phyloP scores from a whole-genome alignment of 2,888 invertebrate species.

The Archaeoteleia sp. region DNA sequence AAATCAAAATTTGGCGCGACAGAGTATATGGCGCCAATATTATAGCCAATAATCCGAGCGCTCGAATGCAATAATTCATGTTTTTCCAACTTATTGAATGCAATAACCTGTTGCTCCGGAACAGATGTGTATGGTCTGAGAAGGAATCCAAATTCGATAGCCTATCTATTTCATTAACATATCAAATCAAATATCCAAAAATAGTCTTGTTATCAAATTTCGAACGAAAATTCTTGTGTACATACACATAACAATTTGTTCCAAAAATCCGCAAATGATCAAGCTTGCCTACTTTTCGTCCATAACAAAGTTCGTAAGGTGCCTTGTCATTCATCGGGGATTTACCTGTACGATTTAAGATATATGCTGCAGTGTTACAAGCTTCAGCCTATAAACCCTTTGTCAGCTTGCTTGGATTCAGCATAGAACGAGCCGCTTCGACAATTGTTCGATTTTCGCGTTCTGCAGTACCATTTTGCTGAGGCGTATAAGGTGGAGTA shows the following conservation, averaged over 20 bases:
- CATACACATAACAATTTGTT: constrained; percentile 52
- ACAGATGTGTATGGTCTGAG: constrained; percentile 29
- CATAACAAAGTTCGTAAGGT: constrained; percentile 60
- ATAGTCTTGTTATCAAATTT: constrained; percentile 61
- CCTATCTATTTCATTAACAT: constrained; percentile 36
- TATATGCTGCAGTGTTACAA: constrained; percentile 51
- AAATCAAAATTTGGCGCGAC: too few relatives aligned
- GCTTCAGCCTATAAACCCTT: constrained; percentile 55
- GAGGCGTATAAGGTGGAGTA: constrained; percentile 20
- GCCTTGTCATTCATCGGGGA: constrained; percentile 55
- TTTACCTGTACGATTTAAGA: constrained; percentile 58
- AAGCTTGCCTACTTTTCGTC: constrained; percentile 50
- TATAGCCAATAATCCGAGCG: too few relatives aligned
- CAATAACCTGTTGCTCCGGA: too few relatives aligned
- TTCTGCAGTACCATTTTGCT: constrained; percentile 32
- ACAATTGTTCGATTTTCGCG: constrained; percentile 29
- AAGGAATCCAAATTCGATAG: constrained; percentile 30
- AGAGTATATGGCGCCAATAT: too few relatives aligned
- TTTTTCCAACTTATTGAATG: too few relatives aligned
- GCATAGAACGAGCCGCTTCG: constrained; percentile 24
- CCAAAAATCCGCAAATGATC: constrained; percentile 56
- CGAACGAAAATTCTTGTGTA: constrained; percentile 54
- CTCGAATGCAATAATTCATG: too few relatives aligned
- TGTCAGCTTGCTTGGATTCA: constrained; percentile 19
- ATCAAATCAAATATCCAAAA: constrained; percentile 55